Conservation (phyloP, 2,888 invertebrate species). For the Callosobruchus maculatus region DNA sequence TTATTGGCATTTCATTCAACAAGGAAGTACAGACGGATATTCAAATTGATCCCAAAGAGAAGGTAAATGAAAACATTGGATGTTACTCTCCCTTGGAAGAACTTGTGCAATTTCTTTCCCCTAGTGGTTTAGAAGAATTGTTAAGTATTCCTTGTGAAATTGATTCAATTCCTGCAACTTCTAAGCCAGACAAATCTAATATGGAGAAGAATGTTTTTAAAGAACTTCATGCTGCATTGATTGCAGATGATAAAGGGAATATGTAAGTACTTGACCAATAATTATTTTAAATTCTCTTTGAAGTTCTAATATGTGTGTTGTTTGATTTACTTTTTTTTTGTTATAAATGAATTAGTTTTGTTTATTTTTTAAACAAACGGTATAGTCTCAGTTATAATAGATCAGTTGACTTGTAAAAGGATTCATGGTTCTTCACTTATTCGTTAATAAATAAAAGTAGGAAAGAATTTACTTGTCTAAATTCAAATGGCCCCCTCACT, state of each 20-base stretch:
- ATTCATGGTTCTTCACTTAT: too few species aligned
- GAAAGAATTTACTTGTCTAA: too few species aligned
- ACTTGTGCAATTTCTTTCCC: not conserved
- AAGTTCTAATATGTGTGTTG: too few species aligned
- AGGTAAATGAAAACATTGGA: not conserved
- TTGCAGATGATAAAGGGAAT: not conserved
- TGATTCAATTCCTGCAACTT: not conserved
- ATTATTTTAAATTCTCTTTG: not conserved
- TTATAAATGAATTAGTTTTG: too few species aligned
- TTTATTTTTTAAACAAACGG: too few species aligned
- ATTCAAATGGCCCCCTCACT: too few species aligned
- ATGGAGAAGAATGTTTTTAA: not conserved
- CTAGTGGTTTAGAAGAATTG: not conserved
- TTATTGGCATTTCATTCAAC: not conserved
- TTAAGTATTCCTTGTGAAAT: not conserved
- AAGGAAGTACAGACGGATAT: not conserved
- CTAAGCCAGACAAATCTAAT: not conserved
- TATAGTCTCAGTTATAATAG: too few species aligned
- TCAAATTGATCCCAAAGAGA: not conserved
- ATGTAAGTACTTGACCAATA: not conserved
- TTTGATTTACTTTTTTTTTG: too few species aligned
- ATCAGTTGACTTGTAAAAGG: too few species aligned
- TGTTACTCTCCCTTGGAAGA: not conserved
- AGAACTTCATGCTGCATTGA: not conserved
- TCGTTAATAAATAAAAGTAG: too few species aligned